Evolutionary conservation across 2,888 invertebrate species (phyloP).

Genomic region (Lobophora halterata): DNA sequence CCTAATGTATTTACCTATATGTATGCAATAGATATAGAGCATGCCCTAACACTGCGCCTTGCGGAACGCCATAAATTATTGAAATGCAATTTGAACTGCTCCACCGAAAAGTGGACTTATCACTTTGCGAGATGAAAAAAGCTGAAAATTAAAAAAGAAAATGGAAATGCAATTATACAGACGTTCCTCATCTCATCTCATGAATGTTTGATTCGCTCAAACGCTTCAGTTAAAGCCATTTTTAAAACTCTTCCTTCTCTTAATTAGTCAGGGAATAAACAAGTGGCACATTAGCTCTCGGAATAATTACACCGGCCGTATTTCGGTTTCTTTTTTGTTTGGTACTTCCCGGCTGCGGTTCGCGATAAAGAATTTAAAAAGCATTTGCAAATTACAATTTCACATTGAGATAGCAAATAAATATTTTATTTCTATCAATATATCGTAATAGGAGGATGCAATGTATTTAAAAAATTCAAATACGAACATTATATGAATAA

Average conservation of each 20-base stretch:
- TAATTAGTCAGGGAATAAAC: slow-evolving; percentile 79
- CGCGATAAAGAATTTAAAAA: slow-evolving; percentile 72
- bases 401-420: slow-evolving; percentile 56
- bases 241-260: slow-evolving; percentile 70
- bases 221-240: slow-evolving; percentile 57
- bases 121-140: slow-evolving; percentile 41
- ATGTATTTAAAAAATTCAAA: neutral
- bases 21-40: slow-evolving; percentile 15
- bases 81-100: slow-evolving; percentile 16
- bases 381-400: slow-evolving; percentile 73
- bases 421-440: too few relatives aligned
- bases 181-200: slow-evolving; percentile 53
- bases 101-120: slow-evolving; percentile 21
- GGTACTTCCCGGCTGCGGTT: slow-evolving; percentile 52
- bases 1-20: slow-evolving; percentile 18
- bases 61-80: slow-evolving; percentile 30
- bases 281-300: slow-evolving; percentile 76
- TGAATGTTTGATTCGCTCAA: slow-evolving; percentile 72
- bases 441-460: too few relatives aligned
- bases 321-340: slow-evolving; percentile 50
- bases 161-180: slow-evolving; percentile 44
- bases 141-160: slow-evolving; percentile 44
- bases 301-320: slow-evolving; percentile 72
- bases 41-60: slow-evolving; percentile 30
- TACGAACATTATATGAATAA: too few relatives aligned